phyloP scores from a whole-genome alignment of 2,113 vertebrate genomes.

The Eretmochelys imbricata region DNA sequence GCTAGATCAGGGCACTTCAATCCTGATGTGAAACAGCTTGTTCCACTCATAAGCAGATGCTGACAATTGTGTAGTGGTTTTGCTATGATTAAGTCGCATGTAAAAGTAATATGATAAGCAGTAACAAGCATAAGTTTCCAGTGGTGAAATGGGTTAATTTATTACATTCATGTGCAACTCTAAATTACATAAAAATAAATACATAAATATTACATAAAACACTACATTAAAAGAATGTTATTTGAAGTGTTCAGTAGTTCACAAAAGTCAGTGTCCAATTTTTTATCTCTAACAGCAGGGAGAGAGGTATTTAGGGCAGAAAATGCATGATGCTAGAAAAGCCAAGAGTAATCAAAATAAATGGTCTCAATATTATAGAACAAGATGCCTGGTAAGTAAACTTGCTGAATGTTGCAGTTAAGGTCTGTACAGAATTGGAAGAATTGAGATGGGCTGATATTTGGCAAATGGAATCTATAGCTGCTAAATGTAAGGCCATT shows the following conservation, averaged over 20 bases:
- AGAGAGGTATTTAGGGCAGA: background rate
- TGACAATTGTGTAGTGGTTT: background rate
- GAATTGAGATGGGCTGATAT: background rate
- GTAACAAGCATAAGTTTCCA: background rate
- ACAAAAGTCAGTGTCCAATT: background rate
- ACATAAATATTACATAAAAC: background rate
- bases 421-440: too few species aligned
- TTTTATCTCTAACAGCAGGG: background rate
- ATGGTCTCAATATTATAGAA: rapidly evolving
- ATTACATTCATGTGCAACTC: background rate
- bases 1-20: background rate
- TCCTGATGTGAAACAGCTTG: rapidly evolving
- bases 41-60: background rate
- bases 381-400: background rate
- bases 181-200: background rate
- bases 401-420: too few species aligned
- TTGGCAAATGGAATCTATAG: background rate
- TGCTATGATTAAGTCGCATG: rapidly evolving
- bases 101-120: background rate
- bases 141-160: background rate
- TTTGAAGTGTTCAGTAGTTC: background rate
- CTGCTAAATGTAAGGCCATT: background rate
- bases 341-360: background rate
- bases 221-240: background rate
- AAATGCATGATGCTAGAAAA: background rate